These are phyloP conservation scores for Scylla paramamosain DNA, from an alignment of 1,140 invertebrate species.

Conservation along the genomic window DNA sequence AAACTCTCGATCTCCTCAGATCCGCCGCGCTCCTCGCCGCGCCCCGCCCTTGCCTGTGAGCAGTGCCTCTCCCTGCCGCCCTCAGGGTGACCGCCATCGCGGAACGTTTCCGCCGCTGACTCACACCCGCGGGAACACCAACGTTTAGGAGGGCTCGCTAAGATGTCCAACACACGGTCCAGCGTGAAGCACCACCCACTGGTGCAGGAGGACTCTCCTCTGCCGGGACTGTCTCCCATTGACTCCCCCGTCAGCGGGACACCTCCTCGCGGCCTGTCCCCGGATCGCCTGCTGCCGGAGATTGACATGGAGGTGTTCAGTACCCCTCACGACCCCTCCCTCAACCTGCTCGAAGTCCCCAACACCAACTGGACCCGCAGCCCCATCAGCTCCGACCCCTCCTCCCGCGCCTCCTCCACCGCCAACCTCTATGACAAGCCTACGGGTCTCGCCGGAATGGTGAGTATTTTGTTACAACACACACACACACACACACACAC, in stretches of 20 bases:
- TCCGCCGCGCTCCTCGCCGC: not conserved
- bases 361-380: constrained; percentile 74
- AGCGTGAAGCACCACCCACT: constrained; percentile 73
- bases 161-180: constrained; percentile 61
- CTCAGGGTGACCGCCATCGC: not conserved
- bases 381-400: not conserved
- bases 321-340: constrained; percentile 70
- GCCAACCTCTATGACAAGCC: constrained; percentile 60
- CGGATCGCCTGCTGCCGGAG: constrained; percentile 64
- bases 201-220: constrained; percentile 65
- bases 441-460: not conserved
- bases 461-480: not conserved
- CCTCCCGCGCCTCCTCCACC: constrained; percentile 65
- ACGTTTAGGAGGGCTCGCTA: not conserved
- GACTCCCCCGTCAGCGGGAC: constrained; percentile 48
- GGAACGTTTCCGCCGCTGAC: constrained; percentile 7
- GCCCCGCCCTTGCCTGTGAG: not conserved
- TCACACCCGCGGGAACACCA: too few species aligned
- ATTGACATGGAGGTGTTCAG: constrained; percentile 59
- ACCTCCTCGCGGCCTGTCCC: constrained; percentile 64
- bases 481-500: not conserved
- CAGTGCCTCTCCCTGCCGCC: not conserved
- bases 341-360: constrained; percentile 74
- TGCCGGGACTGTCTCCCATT: constrained; percentile 41
- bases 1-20: too few species aligned